Conservation (phyloP, 2,888 invertebrate genomes). For the Eristalis arbustorum region DNA sequence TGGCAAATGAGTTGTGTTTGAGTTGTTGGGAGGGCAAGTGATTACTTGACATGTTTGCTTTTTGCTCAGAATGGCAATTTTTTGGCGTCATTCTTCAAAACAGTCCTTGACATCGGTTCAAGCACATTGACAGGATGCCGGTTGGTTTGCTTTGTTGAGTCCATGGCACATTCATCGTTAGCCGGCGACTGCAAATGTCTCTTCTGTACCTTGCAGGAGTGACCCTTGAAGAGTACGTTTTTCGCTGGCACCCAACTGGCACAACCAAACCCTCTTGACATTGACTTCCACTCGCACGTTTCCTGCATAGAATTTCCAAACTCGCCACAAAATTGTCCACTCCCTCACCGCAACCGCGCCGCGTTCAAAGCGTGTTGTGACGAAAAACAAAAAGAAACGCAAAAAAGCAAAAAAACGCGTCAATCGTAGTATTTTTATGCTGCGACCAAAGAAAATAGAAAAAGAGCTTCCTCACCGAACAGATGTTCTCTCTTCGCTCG, state of each 20-base stretch:
- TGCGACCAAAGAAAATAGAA: neutral
- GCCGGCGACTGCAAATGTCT: no score
- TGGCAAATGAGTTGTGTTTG: neutral
- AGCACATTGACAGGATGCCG: neutral
- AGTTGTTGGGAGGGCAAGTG: neutral
- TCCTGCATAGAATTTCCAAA: neutral
- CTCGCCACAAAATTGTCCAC: neutral
- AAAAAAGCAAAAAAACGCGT: neutral
- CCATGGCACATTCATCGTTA: no score
- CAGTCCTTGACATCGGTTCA: neutral
- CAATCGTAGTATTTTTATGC: neutral
- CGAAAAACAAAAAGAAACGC: neutral
- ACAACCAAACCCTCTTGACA: neutral
- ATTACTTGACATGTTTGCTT: neutral
- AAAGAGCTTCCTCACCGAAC: slow-evolving; percentile 4
- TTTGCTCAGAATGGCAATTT: neutral
- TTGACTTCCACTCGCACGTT: neutral
- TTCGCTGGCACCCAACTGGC: neutral
- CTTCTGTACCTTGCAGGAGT: no score
- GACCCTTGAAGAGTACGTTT: no score
- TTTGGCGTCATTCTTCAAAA: neutral
- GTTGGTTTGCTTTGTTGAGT: neutral
- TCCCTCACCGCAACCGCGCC: neutral
- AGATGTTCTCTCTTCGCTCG: slow-evolving; percentile 50
- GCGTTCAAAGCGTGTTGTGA: neutral